Evolutionary conservation across 92 coral and sea anemone species (phyloP).

Genomic region (Phymanthus crucifer): DNA sequence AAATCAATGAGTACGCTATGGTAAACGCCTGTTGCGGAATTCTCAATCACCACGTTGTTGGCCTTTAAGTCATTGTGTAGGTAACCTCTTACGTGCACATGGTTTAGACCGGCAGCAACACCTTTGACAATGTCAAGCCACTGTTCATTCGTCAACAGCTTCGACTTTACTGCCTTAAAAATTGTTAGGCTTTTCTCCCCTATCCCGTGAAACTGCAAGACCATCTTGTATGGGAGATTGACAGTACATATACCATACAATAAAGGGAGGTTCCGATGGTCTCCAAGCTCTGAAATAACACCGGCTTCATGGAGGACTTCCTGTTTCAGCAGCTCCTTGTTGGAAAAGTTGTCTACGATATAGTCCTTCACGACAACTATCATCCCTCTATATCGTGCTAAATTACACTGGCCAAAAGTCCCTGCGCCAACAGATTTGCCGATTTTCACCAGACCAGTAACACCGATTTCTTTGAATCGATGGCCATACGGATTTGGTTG

Average conservation of each 20-base stretch:
- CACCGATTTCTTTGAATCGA: constrained; percentile 11
- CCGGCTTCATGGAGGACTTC: constrained; percentile 27
- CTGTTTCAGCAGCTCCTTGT: constrained; percentile 1
- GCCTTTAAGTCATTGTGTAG: neutral
- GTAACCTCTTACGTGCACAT: neutral
- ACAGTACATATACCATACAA: constrained; percentile 13
- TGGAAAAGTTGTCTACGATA: neutral
- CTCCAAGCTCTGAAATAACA: constrained; percentile 4
- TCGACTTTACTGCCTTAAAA: neutral
- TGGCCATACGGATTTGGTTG: neutral
- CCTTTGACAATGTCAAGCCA: neutral
- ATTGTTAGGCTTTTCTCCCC: neutral
- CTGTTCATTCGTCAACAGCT: neutral
- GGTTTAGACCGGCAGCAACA: neutral
- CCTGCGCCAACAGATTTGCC: constrained; percentile 37
- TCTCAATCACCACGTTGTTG: neutral
- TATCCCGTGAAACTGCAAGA: constrained; percentile 14
- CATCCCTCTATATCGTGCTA: constrained; percentile 49
- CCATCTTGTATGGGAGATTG: constrained; percentile 6
- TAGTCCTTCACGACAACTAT: constrained; percentile 35
- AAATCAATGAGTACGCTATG: neutral
- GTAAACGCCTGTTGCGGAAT: neutral
- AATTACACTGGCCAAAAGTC: constrained; percentile 51
- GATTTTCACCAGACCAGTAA: constrained; percentile 21
- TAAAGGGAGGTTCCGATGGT: constrained; percentile 26